Conservation (phyloP, 2,888 invertebrate genomes). For the Campopleginae sp. region DNA sequence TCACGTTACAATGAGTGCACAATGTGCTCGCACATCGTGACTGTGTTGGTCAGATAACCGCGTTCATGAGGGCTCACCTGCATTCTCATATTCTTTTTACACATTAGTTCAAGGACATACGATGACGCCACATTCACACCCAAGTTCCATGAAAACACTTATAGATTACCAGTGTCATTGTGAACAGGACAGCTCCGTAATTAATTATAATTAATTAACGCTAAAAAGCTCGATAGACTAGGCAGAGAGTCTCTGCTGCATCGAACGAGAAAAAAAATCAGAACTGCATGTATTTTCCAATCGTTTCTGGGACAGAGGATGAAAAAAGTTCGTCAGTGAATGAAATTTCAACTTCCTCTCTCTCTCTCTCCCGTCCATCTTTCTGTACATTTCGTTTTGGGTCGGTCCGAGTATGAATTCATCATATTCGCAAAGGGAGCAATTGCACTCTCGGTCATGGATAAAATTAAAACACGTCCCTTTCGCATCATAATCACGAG, state of each 20-base stretch:
- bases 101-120: not conserved
- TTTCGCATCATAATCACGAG: not conserved
- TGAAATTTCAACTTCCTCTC: not conserved
- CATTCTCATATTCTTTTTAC: not conserved
- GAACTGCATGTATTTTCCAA: not conserved
- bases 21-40: constrained; percentile 18
- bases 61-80: constrained; percentile 3
- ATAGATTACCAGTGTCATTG: not conserved
- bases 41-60: constrained; percentile 14
- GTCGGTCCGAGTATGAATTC: constrained; percentile 1
- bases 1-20: constrained; percentile 2
- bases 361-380: not conserved
- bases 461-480: not conserved
- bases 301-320: not conserved
- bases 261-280: not conserved
- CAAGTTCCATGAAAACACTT: not conserved
- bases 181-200: not conserved
- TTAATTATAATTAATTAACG: not conserved
- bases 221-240: not conserved
- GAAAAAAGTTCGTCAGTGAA: not conserved
- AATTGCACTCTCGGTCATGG: not conserved
- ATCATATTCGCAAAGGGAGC: not conserved
- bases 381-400: too few species aligned
- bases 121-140: not conserved
- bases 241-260: not conserved